These are phyloP conservation scores for Bombus balteatus DNA, from an alignment of 1,140 invertebrate species.

Conservation along the genomic window DNA sequence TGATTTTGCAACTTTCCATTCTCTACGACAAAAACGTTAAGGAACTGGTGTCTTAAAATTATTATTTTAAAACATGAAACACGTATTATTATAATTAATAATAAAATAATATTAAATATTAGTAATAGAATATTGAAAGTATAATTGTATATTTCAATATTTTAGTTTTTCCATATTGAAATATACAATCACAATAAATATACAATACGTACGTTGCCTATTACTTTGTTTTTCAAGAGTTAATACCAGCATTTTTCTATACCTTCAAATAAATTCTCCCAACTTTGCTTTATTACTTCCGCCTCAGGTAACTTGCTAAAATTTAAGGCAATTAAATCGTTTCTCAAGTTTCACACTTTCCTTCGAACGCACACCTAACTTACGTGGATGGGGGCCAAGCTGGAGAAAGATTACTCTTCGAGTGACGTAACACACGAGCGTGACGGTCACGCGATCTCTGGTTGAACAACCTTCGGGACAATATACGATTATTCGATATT, in stretches of 20 bases:
- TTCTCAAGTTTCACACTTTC: neutral
- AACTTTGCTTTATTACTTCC: neutral
- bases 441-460: constrained; percentile 51
- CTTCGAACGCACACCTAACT: neutral
- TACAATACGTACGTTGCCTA: no score
- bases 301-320: neutral
- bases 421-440: constrained; percentile 24
- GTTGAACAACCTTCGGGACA: constrained; percentile 48
- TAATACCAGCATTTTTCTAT: neutral
- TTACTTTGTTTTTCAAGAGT: no score
- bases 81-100: no score
- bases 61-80: no score
- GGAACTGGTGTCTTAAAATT: no score
- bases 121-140: no score
- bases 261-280: neutral
- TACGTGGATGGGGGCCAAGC: neutral
- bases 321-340: neutral
- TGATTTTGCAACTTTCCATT: no score
- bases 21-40: no score
- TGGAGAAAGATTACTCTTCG: constrained; percentile 22
- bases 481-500: constrained; percentile 54
- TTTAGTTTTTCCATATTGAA: no score
- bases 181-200: no score
- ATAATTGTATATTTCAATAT: no score
- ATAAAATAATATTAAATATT: no score